Percentiles rank a stretch among this genome's conserved stretches.
phyloP scores from a whole-genome alignment of 2,888 invertebrate genomes.

The Geotrupes spiniger region DNA sequence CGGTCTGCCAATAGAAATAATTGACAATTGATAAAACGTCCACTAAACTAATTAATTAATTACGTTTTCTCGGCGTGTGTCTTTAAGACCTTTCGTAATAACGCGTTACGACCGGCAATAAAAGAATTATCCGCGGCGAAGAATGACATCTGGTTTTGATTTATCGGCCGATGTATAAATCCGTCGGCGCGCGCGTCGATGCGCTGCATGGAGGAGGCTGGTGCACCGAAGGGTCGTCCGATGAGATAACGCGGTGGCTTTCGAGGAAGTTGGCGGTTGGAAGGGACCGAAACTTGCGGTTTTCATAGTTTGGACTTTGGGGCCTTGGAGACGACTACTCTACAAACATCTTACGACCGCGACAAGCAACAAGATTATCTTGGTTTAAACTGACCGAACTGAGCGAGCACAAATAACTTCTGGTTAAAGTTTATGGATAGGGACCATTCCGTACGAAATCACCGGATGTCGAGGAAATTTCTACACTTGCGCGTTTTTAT shows the following conservation, averaged over 20 bases:
- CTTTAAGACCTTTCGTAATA: slow-evolving; percentile 34
- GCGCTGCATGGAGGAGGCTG: not conserved
- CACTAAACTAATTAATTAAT: slow-evolving; percentile 48
- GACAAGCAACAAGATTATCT: slow-evolving; percentile 21
- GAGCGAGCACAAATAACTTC: too few relatives aligned
- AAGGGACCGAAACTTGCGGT: slow-evolving; percentile 29
- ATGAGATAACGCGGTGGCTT: slow-evolving; percentile 15
- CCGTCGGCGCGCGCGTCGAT: too few relatives aligned
- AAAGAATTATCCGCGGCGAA: not conserved
- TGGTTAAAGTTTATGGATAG: not conserved
- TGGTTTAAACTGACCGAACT: not conserved
- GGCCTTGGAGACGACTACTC: slow-evolving; percentile 30
- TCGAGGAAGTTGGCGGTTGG: slow-evolving; percentile 25
- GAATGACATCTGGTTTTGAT: too few relatives aligned
- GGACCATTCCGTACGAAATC: not conserved
- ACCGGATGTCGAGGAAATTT: too few relatives aligned
- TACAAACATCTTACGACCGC: slow-evolving; percentile 19
- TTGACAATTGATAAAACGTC: slow-evolving; percentile 48
- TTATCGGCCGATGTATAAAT: too few relatives aligned
- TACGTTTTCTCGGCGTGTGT: slow-evolving; percentile 28
- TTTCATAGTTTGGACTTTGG: slow-evolving; percentile 38
- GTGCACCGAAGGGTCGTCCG: slow-evolving; percentile 12
- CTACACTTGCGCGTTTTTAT: too few relatives aligned
- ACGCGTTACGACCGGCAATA: slow-evolving; percentile 26
- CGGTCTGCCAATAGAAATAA: slow-evolving; percentile 42